Percentiles rank a stretch among this genome's conserved stretches.
phyloP scores from a whole-genome alignment of 2,113 vertebrate species.

The human region GRCh38 chr14:96000001-96000500 shows the following conservation, averaged over 20 bases:
- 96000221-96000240: not conserved
- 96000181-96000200: not conserved
- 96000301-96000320: not conserved
- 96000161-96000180: not conserved
- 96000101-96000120: not conserved
- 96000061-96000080: not conserved
- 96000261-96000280: not conserved
- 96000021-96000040: not conserved
- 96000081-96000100: not conserved
- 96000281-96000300: not conserved
- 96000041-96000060: no score
- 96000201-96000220: not conserved
- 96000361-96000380: not conserved
- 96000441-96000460: not conserved
- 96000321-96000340: not conserved
- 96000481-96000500: not conserved
- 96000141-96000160: not conserved
- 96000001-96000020: not conserved
- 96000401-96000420: not conserved
- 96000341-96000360: not conserved
- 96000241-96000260: rapidly evolving
- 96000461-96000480: not conserved
- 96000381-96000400: not conserved
- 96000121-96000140: not conserved
- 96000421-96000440: no score